These are phyloP conservation scores for Tursiops truncatus DNA, from an alignment of 2,113 vertebrate genomes.

Conservation along the genomic window DNA sequence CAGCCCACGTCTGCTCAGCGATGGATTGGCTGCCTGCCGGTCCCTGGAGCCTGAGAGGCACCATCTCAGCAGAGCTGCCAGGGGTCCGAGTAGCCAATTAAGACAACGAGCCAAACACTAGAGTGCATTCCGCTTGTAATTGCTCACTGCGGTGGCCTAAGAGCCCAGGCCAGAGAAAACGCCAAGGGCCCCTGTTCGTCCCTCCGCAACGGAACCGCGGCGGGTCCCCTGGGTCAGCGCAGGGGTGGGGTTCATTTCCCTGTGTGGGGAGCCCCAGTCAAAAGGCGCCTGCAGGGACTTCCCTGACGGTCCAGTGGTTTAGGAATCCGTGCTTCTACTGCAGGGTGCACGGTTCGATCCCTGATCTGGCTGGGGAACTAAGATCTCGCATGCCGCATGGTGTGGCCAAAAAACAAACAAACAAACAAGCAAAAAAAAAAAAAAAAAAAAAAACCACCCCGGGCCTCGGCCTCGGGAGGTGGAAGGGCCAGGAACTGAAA, in stretches of 20 bases:
- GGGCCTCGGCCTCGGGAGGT: too few relatives aligned
- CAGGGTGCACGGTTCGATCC: too few relatives aligned
- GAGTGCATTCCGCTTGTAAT: neutral
- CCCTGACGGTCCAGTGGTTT: too few relatives aligned
- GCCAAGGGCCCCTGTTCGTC: rapidly evolving
- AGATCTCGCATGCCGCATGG: too few relatives aligned
- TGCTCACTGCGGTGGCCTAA: neutral
- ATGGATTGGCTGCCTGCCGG: neutral
- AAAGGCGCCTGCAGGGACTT: neutral
- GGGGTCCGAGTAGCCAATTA: neutral
- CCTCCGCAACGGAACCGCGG: rapidly evolving
- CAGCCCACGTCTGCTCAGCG: neutral
- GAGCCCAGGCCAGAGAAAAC: neutral
- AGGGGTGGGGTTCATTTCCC: neutral
- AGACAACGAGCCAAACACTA: neutral
- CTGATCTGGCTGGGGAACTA: too few relatives aligned
- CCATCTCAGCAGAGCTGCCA: neutral
- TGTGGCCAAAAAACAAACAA: too few relatives aligned
- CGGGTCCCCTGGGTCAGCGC: neutral
- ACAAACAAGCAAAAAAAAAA: too few relatives aligned
- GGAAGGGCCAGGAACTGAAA: neutral
- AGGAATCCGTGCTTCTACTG: too few relatives aligned
- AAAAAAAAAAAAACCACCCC: too few relatives aligned
- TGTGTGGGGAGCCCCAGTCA: neutral
- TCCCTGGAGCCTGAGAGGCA: neutral